Evolutionary conservation across 1,140 invertebrate genomes (phyloP), one percentile per base, ranked within the genome.

Genomic region (Drosophila mauritiana): DNA sequence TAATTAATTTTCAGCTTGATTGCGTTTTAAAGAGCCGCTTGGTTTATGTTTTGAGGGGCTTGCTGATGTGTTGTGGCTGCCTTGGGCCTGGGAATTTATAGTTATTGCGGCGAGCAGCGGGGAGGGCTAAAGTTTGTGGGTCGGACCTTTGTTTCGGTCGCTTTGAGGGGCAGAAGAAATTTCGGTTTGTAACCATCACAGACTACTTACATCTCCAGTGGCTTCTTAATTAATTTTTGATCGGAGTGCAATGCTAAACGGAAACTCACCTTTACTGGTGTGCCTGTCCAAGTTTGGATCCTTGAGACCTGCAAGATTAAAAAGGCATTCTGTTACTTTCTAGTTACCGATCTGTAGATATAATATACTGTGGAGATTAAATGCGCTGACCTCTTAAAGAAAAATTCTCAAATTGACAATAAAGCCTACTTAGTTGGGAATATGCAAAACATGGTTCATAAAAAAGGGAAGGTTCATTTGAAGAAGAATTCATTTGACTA

Each of bases 1-100:
- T 91, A 91, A 91, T 91, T 91, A 91, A 91, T 90, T 91, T 91
- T 91, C 90, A 88, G 73, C 90, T 91, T 91, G 90, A 91, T 91
- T 91, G 90, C 90, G 73, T 91, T 91, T 91, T 91, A 91, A 91
- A 91, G 79, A 89, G 84, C 56, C 76, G 77, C 74, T 80, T 80
- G 76, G 73, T 78, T 84, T 73, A 77, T 77, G 83, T 57, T 68
- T 67, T 56, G 11, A 51, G 42, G 39, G 42, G 31, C 53, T 15
- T 40, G 46, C 57, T 36, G 54, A 51, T 56, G 65, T 10, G 42
- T 49, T 70, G 68, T 25, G 76, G 80, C 61, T 83, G 46, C 46
- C 46, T 46, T 57, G 67, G 58, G 65, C 68, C 70, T 73, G 65
- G 48, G 48, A 88, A 88, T 88, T 88, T 88, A 88, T 88, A 88